phyloP scores from a whole-genome alignment of 2,113 vertebrate species.

The Cynopterus brachyotis region DNA sequence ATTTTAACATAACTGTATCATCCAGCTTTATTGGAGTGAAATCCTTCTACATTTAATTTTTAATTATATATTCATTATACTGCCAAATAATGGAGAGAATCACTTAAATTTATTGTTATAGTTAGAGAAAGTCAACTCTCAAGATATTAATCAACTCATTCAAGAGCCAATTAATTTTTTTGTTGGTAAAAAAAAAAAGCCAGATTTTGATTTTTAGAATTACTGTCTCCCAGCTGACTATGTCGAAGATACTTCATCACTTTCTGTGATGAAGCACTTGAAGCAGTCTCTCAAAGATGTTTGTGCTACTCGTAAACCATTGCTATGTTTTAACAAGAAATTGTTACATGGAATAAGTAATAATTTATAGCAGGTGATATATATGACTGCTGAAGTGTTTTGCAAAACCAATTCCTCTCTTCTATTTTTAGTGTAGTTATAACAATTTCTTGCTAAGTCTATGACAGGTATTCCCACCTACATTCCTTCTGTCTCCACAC shows the following conservation, averaged over 20 bases:
- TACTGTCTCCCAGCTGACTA: not conserved
- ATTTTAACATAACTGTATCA: not conserved
- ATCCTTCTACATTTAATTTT: not conserved
- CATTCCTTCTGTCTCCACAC: not conserved
- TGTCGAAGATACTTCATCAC: too few species aligned
- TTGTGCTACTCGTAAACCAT: not conserved
- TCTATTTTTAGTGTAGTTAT: not conserved
- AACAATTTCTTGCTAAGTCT: not conserved
- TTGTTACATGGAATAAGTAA: not conserved
- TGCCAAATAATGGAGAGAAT: not conserved
- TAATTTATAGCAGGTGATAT: not conserved
- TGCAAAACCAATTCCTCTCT: not conserved
- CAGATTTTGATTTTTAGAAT: not conserved
- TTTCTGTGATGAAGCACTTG: not conserved
- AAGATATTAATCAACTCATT: not conserved
- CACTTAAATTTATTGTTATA: not conserved
- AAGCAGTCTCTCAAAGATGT: not conserved
- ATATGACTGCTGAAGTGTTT: not conserved
- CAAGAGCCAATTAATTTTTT: not conserved
- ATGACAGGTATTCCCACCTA: not conserved
- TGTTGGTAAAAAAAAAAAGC: not conserved
- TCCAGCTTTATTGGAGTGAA: not conserved
- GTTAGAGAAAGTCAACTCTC: not conserved
- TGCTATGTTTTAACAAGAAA: not conserved
- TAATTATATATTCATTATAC: not conserved